Conservation (phyloP, 2,113 vertebrate species). For the Oreochromis spilurus region DNA sequence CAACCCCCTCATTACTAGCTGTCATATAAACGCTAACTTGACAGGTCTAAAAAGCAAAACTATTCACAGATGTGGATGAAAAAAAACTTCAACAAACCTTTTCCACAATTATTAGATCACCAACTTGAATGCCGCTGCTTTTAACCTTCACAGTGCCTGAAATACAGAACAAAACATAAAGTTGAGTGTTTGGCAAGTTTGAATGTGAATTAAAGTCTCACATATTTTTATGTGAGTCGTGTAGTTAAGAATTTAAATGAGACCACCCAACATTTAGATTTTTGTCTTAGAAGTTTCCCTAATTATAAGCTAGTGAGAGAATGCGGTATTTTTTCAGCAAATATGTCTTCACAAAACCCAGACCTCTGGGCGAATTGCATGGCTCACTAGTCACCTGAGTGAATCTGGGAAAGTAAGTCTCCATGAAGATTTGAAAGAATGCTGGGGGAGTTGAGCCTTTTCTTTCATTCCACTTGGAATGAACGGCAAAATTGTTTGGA, state of each 20-base stretch:
- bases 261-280: neutral
- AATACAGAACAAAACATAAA: neutral
- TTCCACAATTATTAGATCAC: conserved; percentile 96
- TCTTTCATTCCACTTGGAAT: conserved; percentile 69
- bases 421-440: conserved; percentile 62
- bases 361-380: neutral
- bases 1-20: conserved; percentile 33
- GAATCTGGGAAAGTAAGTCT: conserved; percentile 44
- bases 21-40: conserved; percentile 36
- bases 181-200: neutral
- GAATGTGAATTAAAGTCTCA: neutral
- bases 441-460: conserved; percentile 57
- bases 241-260: neutral
- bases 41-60: conserved; percentile 40
- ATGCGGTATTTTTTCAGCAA: neutral
- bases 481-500: conserved; percentile 77
- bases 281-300: neutral
- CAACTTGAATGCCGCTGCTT: conserved; percentile 94
- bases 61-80: conserved; percentile 46
- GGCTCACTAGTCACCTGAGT: conserved; percentile 16
- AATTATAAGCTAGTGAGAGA: neutral
- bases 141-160: conserved; percentile 94
- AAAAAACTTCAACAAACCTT: conserved; percentile 79
- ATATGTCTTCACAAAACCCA: neutral
- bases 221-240: accelerated